Percentiles rank a stretch among this genome's conserved stretches.
Conservation (phyloP, 1,140 invertebrate genomes). For the Panonychus citri region DNA sequence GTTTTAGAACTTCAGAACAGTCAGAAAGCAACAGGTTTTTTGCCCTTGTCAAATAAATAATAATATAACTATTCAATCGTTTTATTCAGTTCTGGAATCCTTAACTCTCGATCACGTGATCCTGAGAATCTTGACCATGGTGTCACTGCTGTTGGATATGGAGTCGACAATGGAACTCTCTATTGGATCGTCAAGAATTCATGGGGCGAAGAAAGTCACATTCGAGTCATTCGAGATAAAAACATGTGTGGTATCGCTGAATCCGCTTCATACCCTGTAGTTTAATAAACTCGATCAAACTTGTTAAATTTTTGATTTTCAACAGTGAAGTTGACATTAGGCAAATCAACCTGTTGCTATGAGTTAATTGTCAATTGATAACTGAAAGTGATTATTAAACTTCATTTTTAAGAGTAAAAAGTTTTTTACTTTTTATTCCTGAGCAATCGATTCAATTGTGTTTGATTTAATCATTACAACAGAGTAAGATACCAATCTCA, state of each 20-base stretch:
- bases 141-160: constrained; percentile 26
- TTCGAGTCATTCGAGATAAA: constrained; percentile 65
- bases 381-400: too few species aligned
- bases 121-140: constrained; percentile 22
- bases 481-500: too few species aligned
- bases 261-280: constrained; percentile 30
- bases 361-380: too few species aligned
- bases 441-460: too few species aligned
- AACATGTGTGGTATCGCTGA: constrained; percentile 77
- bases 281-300: too few species aligned
- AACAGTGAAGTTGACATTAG: too few species aligned
- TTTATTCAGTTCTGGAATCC: background rate
- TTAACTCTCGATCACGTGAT: background rate
- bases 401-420: too few species aligned
- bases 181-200: constrained; percentile 30
- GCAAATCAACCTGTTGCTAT: too few species aligned
- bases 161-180: constrained; percentile 17
- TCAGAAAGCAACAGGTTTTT: constrained; percentile 11
- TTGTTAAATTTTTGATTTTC: too few species aligned
- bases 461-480: too few species aligned
- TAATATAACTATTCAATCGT: background rate
- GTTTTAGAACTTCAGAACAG: constrained; percentile 18
- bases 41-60: too few species aligned
- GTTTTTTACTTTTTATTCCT: too few species aligned
- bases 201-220: constrained; percentile 53